Base-by-base conservation (phyloP, 1,140 invertebrate genomes). In the Linepithema humile region DNA sequence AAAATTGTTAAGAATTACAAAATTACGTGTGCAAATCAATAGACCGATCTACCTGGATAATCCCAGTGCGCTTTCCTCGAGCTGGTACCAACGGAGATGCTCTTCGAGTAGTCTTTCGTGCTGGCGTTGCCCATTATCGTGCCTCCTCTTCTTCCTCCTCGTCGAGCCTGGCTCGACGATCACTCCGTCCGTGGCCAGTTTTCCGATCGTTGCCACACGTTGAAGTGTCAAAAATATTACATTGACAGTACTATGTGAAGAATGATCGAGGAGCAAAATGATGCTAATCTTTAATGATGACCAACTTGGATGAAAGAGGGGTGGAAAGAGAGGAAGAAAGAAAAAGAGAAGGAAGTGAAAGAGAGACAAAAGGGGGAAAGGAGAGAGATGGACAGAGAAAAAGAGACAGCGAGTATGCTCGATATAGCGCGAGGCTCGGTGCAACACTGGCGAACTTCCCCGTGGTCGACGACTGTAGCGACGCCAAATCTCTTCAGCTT, bases 41-140 rank as follows among this genome's bases (percentile, higher is more conserved):
- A 32, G 4, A 20, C 6, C 45, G n/a, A 74, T 88, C 70, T 94
- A 94, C 93, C 93, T 92, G 93, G 86, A 86, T 91, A 91, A 73
- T 92, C 92, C 93, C 93, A 94, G 65, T 92, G 92, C 45, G 91
- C 85, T 73, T 90, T 93, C 67, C 88, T 94, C 35, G 87, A 82
- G 67, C 70, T 80, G 57, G 89, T 85, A 65, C 86, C 77, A 80
- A 77, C 43, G 17, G 86, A 35, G 57, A 90, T 53, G 67, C 82
- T 86, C 77, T 87, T 92, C 17, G 86, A 82, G 70, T 91, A 90
- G 72, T 88, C 88, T 85, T 94, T 94, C 60, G 92, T 91, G 82
- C 90, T 88, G 80, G 91, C 73, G 89, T 94, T 94, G 59, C 94
- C 94, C 94, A 94, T 94, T 77, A 75, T 87, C 73, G 55, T 59